Percentiles rank a stretch among this genome's conserved stretches.
phyloP scores from a whole-genome alignment of 1,140 invertebrate species.

The Drosophila littoralis region DNA sequence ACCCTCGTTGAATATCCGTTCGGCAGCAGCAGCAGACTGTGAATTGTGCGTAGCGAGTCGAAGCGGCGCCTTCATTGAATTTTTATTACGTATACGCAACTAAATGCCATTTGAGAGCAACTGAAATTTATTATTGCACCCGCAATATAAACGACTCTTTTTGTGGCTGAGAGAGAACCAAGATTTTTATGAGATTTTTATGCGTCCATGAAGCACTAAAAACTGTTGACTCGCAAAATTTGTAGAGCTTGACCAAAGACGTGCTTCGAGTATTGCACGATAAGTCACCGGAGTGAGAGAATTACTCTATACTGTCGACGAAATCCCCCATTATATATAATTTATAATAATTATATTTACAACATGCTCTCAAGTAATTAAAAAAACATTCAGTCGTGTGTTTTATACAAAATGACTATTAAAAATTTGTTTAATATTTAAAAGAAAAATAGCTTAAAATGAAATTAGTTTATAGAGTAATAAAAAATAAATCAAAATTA shows the following conservation, averaged over 20 bases:
- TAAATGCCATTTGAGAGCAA: constrained; percentile 11
- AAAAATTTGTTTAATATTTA: too few species aligned
- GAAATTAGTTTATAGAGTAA: too few species aligned
- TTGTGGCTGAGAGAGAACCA: background rate
- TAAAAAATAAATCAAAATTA: too few species aligned
- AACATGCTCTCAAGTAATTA: too few species aligned
- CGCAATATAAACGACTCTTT: constrained; percentile 10
- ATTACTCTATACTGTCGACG: too few species aligned
- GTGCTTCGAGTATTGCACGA: background rate
- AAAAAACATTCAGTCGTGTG: too few species aligned
- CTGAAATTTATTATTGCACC: constrained; percentile 4
- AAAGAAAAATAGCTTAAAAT: too few species aligned
- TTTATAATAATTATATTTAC: too few species aligned
- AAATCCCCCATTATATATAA: too few species aligned
- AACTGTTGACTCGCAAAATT: constrained; percentile 5
- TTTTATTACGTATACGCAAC: constrained; percentile 68
- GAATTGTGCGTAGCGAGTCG: constrained; percentile 51
- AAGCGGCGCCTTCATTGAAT: constrained; percentile 47
- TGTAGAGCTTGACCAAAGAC: background rate
- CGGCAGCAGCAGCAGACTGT: constrained; percentile 19
- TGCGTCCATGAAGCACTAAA: constrained; percentile 4
- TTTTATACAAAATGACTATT: too few species aligned
- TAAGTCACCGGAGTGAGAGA: background rate
- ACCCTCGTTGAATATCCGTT: constrained; percentile 15
- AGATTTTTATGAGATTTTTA: constrained; percentile 1